These are phyloP conservation scores for Periophthalmodon schlosseri DNA, from an alignment of 2,113 vertebrate genomes.

Conservation along the genomic window DNA sequence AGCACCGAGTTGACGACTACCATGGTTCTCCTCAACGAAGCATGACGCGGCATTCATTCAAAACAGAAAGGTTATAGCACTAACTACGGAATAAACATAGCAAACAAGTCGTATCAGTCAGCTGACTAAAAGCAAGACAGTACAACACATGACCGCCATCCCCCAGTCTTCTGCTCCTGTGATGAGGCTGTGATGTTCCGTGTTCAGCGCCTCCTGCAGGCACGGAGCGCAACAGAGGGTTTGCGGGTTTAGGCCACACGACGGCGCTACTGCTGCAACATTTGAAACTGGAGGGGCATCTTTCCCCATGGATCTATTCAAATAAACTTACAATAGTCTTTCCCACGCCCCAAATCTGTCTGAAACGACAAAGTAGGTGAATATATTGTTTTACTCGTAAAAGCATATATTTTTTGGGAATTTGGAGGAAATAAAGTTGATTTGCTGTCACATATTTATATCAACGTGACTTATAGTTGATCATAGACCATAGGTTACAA, in stretches of 20 bases:
- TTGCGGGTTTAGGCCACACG: not conserved
- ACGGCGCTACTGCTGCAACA: not conserved
- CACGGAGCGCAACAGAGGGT: not conserved
- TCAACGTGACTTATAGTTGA: too few species aligned
- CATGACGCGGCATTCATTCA: constrained; percentile 70
- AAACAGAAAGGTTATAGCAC: not conserved
- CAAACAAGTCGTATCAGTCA: constrained; percentile 43
- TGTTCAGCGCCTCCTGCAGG: constrained; percentile 46
- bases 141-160: constrained; percentile 46
- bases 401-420: too few species aligned
- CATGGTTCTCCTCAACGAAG: constrained; percentile 78
- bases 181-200: not conserved
- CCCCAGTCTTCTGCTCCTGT: not conserved
- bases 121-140: constrained; percentile 44
- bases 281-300: not conserved
- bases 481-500: too few species aligned
- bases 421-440: too few species aligned
- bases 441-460: too few species aligned
- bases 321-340: too few species aligned
- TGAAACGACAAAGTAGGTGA: too few species aligned
- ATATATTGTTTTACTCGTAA: too few species aligned
- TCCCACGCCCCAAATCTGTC: too few species aligned
- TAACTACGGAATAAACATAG: constrained; percentile 39
- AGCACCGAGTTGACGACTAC: constrained; percentile 84
- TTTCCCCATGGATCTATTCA: too few species aligned